Base-by-base conservation (phyloP, 2,113 vertebrate genomes). In the Corythornis madagascariensis region DNA sequence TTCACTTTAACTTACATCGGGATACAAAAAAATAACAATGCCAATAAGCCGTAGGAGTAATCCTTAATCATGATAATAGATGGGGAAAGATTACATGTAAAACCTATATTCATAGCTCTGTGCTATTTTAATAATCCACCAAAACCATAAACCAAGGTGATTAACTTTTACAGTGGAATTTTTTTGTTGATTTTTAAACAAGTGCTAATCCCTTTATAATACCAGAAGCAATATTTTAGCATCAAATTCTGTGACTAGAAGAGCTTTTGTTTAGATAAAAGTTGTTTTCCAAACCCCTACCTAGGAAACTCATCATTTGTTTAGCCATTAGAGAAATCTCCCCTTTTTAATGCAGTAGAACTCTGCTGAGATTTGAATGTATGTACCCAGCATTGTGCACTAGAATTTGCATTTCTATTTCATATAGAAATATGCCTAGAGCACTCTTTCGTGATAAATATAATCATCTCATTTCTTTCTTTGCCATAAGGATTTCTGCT, bases 321-420 rank as follows among this genome's bases (percentile, higher is more conserved):
- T 85, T 33, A n/a, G 16, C 35, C 63, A 75, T 78, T 18, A 61
- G 56, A 35, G 60, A 45, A 70, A 42, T 73, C 26, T 1, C 43
- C 2, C 12, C 16, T 21, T 53, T 69, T 43, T 59, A 29, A 70
- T 79, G 16, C 3, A 28, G 7, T 17, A 35, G 47, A 26, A 48
- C 16, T 57, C 26, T 6, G 7, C 22, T 75, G 50, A 78, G 63
- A 40, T 93, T 65, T 67, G 56, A 8, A 48, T 53, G 25, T 43
- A 1, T 31, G 3, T 13, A 48, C 52, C 50, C 55, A 77, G 33
- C 19, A 22, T 26, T 38, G 1, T 18, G 61, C 47, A 67, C 16
- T 7, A 53, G 12, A 66, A 80, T 60, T 75, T 96, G 45, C 66
- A 67, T 97, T 96, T 92, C 57, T 64, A 3, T 86, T 88, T 72